Evolutionary conservation across 2,113 vertebrate genomes (phyloP), one percentile per base, ranked within the genome.

Genomic region (Hymenochirus boettgeri): DNA sequence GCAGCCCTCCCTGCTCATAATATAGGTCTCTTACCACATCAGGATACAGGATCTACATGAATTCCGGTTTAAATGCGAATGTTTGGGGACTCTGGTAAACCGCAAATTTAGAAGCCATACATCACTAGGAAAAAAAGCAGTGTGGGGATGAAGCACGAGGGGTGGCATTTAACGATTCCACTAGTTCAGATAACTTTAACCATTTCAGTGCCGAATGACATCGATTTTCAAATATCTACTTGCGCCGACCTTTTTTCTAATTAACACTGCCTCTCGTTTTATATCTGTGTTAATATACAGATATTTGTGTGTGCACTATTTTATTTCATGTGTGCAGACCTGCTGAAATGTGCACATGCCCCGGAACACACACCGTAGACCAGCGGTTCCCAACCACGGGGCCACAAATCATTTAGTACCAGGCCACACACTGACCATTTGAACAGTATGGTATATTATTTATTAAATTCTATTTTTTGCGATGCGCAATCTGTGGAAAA

Each of bases 71-170:
- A 75, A 80, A 80, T 75, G 75, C 76, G 75, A 80, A 85, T 82
- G 82, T 88, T 85, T 85, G 86, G 86, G 86, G 19, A 78, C 75
- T 85, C 77, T 86, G 86, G 85, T 87, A 83, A 88, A 89, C 89
- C 88, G 85, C 89, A 88, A 85, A 74, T 61, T 2, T 13, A 1
- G 78, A 86, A 87, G 86, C 83, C 74, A 74, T 73, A 80, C 3
- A 62, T 84, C 82, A 76, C 50, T 47, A 67, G 74, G 70, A 75
- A 9, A 35, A 12, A 71, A 70, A 70, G 75, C 63, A 62, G 61
- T 73, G 71, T 58, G 72, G 48, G 73, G 74, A 52, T 62, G 70
- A 59, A 56, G 57, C 61, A 17, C 47, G 62, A 62, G 54, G 27
- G 29, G 29, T 4, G 66, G 75, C 73, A 67, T 75, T 73, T 73